phyloP scores from a whole-genome alignment of 2,888 invertebrate genomes.

The Aphrophora alni region DNA sequence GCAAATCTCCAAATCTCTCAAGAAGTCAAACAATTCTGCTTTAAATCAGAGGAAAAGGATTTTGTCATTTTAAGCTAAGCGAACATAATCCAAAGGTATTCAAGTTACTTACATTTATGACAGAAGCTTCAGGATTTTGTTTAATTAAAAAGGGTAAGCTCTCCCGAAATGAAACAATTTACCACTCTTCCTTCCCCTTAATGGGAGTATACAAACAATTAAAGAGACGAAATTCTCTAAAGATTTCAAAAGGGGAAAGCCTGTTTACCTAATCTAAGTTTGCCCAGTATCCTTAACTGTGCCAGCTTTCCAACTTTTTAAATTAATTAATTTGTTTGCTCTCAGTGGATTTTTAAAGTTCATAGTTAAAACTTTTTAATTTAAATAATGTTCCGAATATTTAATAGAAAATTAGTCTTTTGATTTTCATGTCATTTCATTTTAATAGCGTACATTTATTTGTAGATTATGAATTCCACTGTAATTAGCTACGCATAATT shows the following conservation, averaged over 20 bases:
- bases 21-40: neutral
- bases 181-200: neutral
- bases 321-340: conserved; percentile 2
- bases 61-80: neutral
- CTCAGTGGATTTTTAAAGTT: neutral
- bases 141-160: conserved; percentile 6
- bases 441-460: no score
- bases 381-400: no score
- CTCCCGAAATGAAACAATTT: conserved; percentile 5
- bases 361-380: neutral
- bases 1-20: no score
- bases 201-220: conserved; percentile 6
- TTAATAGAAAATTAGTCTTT: no score
- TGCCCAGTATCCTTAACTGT: neutral
- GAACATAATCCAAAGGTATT: neutral
- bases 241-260: neutral
- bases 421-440: no score
- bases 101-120: conserved; percentile 6
- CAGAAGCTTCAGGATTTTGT: neutral
- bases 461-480: no score
- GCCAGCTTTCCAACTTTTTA: neutral
- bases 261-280: conserved; percentile 2
- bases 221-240: neutral
- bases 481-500: no score
- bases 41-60: neutral